phyloP scores from a whole-genome alignment of 2,888 invertebrate genomes.

The Aricia artaxerxes region DNA sequence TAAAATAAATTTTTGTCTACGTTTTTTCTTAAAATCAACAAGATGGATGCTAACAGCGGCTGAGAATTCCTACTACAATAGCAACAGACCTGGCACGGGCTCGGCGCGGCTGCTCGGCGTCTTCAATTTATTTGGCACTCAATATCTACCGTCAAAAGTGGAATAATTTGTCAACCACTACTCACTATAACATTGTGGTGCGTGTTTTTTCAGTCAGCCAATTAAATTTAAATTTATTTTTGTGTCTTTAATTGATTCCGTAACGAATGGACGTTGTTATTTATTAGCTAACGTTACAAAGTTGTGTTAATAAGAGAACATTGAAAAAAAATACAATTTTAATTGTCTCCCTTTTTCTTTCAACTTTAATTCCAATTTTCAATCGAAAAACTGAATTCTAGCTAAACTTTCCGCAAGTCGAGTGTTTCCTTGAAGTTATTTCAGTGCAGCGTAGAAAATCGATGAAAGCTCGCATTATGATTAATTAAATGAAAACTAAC shows the following conservation, averaged over 20 bases:
- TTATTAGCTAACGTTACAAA: not conserved
- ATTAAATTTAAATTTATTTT: slow-evolving; percentile 30
- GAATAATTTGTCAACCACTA: slow-evolving; percentile 57
- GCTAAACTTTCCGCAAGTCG: not conserved
- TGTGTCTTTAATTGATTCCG: slow-evolving; percentile 11
- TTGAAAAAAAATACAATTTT: not conserved
- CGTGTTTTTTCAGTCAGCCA: slow-evolving; percentile 20
- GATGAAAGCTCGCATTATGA: not conserved
- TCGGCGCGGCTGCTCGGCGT: slow-evolving; percentile 63
- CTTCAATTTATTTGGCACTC: slow-evolving; percentile 75
- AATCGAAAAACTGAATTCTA: not conserved
- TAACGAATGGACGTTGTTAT: not conserved
- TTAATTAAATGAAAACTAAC: not conserved
- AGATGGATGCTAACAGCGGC: slow-evolving; percentile 69
- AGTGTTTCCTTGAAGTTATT: slow-evolving; percentile 12
- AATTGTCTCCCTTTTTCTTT: not conserved
- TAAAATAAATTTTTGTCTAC: slow-evolving; percentile 42
- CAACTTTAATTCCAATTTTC: not conserved
- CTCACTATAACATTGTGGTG: slow-evolving; percentile 28
- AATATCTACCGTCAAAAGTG: slow-evolving; percentile 61
- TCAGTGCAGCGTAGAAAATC: slow-evolving; percentile 1
- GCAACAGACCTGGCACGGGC: slow-evolving; percentile 64
- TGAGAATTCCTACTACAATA: slow-evolving; percentile 70
- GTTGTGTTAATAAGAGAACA: not conserved
- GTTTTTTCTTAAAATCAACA: slow-evolving; percentile 60